Evolutionary conservation across 1,140 invertebrate species (phyloP), one percentile per base, ranked within the genome.

Genomic region (Eumaeus atala): DNA sequence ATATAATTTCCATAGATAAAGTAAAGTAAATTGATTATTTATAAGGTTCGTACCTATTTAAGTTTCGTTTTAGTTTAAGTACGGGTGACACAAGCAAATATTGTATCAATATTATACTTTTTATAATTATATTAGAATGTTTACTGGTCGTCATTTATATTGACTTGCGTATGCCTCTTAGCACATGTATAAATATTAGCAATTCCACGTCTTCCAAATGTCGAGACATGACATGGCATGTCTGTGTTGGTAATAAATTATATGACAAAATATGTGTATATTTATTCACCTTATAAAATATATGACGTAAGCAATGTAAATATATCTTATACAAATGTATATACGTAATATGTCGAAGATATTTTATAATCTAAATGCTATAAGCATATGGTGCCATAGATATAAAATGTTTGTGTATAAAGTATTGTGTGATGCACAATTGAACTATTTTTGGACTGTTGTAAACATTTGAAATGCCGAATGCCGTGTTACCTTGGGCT

Each of bases 351-450:
- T 2, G 21, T 42, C 17, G 37, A 21, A 21, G 21, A 53, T 53
- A 42, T 33, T 53, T 40, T 74, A 58, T 67, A 74, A 67, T 44
- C 40, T 44, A 44, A 44, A 44, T 84, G 78, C 78, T 86, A 36
- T 78, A 82, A 83, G 83, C 81, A 83, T 83, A 72, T 74, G 74
- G 83, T 86, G 83, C 83, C 83, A 86, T 86, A 86, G 74, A 81
- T 77, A 71, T 67, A 72, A 66, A 69, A 76, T 83, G 77, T 75
- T 79, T 67, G n/a, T n/a, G n/a, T 70, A 63, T 72, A 68, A 74
- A 72, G 68, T 63, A 64, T n/a, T n/a, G n/a, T n/a, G n/a, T 54
- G 70, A 44, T 9, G 11, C 38, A 18, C 40, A 28, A 28, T 28
- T 28, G 16, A 9, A 44, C 40, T 12, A 3, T 44, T 9, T 16